These are phyloP conservation scores for Hyperopisus bebe DNA, from an alignment of 2,113 vertebrate genomes.

Conservation along the genomic window DNA sequence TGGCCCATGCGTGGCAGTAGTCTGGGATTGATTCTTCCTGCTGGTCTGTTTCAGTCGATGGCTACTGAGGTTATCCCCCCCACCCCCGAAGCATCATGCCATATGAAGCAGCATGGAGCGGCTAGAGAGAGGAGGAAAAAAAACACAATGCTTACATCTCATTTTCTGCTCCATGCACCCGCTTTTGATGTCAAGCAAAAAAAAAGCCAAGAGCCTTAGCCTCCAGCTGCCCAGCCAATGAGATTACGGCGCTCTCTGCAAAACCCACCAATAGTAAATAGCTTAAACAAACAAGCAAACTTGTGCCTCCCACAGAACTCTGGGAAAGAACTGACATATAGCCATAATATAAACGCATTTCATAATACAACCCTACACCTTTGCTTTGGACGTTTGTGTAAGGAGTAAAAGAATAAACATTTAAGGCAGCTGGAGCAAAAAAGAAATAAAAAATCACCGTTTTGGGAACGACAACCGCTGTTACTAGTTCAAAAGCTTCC, in stretches of 20 bases:
- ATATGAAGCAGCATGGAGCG: neutral
- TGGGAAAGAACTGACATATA: neutral
- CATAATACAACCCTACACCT: neutral
- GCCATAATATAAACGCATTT: neutral
- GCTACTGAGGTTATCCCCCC: neutral
- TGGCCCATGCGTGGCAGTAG: neutral
- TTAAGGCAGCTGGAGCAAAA: neutral
- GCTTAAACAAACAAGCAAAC: neutral
- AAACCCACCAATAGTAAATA: neutral
- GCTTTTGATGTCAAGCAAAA: constrained; percentile 36
- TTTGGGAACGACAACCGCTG: too few relatives aligned
- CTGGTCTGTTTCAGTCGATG: neutral
- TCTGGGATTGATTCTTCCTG: neutral
- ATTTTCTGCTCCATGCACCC: constrained; percentile 27
- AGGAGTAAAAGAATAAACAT: neutral
- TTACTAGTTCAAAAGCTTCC: neutral
- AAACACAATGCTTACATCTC: neutral
- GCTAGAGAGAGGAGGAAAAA: neutral
- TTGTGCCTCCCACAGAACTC: neutral
- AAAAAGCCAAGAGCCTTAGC: constrained; percentile 8
- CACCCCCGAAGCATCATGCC: constrained; percentile 15
- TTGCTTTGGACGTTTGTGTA: neutral
- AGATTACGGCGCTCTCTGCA: neutral
- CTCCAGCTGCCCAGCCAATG: constrained; percentile 12
- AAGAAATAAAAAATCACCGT: neutral